These are phyloP conservation scores for Pitta sordida DNA, from an alignment of 2,113 vertebrate genomes.

Conservation along the genomic window DNA sequence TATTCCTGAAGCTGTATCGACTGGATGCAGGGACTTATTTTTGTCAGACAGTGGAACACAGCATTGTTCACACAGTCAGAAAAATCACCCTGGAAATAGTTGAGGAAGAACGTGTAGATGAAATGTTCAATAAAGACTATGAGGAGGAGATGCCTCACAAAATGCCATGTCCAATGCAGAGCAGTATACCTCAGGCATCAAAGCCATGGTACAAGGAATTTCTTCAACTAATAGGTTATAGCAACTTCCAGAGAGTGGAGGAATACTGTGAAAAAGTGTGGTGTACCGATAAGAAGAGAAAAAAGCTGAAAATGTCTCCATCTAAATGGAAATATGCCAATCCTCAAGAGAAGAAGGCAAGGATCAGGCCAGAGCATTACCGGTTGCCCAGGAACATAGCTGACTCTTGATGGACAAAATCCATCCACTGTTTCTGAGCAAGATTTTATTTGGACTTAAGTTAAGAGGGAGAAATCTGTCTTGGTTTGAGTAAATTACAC, in stretches of 20 bases:
- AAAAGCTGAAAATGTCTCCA: slow-evolving; percentile 84
- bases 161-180: slow-evolving; percentile 73
- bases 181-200: slow-evolving; percentile 65
- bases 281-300: slow-evolving; percentile 90
- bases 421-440: neutral
- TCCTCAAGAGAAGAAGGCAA: slow-evolving; percentile 78
- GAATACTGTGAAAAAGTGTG: slow-evolving; percentile 97
- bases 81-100: slow-evolving; percentile 86
- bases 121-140: slow-evolving; percentile 70
- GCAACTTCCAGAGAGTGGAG: slow-evolving; percentile 90
- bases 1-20: slow-evolving; percentile 81
- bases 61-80: slow-evolving; percentile 86
- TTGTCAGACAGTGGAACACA: slow-evolving; percentile 92
- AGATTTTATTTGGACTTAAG: slow-evolving; percentile 29
- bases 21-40: slow-evolving; percentile 88
- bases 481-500: slow-evolving; percentile 1
- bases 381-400: slow-evolving; percentile 83
- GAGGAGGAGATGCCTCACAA: slow-evolving; percentile 72
- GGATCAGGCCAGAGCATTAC: slow-evolving; percentile 77
- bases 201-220: slow-evolving; percentile 96
- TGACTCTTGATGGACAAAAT: slow-evolving; percentile 71
- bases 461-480: neutral
- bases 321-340: slow-evolving; percentile 82
- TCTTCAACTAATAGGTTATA: slow-evolving; percentile 92
- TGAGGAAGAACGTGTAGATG: slow-evolving; percentile 80